Evolutionary conservation across 2,888 invertebrate species (phyloP).

Genomic region (Coelogynopora nodosa): DNA sequence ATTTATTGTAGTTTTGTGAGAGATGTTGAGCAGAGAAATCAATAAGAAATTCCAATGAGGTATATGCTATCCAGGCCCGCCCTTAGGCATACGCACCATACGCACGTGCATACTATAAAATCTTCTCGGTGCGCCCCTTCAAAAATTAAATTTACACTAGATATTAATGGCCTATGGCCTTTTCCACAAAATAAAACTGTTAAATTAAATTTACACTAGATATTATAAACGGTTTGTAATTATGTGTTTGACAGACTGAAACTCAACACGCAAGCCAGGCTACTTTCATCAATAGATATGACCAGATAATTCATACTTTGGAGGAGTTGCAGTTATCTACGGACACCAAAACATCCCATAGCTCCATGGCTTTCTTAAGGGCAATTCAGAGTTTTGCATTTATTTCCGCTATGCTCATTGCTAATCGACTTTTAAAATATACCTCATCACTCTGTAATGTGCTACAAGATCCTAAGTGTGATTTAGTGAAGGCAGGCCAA

Average conservation of each 20-base stretch:
- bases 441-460: slow-evolving; percentile 31
- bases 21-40: too few species aligned
- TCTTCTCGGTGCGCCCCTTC: too few species aligned
- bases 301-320: slow-evolving; percentile 31
- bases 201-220: not conserved
- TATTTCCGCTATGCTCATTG: slow-evolving; percentile 29
- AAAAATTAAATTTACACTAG: not conserved
- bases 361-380: slow-evolving; percentile 31
- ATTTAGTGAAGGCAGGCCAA: slow-evolving; percentile 31
- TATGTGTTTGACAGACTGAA: not conserved
- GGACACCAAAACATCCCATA: slow-evolving; percentile 25
- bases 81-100: not conserved
- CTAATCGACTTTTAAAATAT: slow-evolving; percentile 31
- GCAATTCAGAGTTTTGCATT: slow-evolving; percentile 27
- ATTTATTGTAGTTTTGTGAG: too few species aligned
- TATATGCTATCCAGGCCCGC: not conserved
- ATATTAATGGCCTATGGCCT: not conserved
- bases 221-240: not conserved
- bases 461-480: slow-evolving; percentile 27
- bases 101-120: not conserved
- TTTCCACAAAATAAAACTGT: not conserved
- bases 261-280: not conserved
- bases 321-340: slow-evolving; percentile 31
- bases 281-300: slow-evolving; percentile 28
- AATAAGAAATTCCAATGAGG: too few species aligned